Base-by-base conservation (phyloP, 2,113 vertebrate genomes). In the Etheostoma cragini region DNA sequence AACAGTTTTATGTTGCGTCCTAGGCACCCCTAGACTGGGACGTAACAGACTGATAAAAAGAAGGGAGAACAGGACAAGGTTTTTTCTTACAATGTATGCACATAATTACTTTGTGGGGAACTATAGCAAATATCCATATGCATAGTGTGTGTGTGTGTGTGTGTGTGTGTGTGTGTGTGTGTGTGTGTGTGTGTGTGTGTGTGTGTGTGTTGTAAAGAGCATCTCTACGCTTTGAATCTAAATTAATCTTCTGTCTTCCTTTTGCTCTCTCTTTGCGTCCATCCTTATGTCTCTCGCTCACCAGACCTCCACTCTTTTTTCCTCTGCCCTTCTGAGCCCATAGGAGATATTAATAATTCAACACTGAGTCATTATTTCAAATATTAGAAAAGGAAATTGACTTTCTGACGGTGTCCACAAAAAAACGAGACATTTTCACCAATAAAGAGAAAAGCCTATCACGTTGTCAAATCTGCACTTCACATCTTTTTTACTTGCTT, bases 331-430 rank as follows among this genome's bases (percentile, higher is more conserved):
- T 35, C 52, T 19, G 46, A 42, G 69, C 73, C 80, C 62, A 69
- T 49, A 49, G 75, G 74, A 88, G 21, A 68, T 61, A 89, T 92
- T 77, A 86, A 93, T 89, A 88, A 92, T 93, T 87, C 46, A 91
- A 80, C 60, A 42, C 30, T 0, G 19, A 76, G 87, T 88, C 85
- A 81, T 91, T 89, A 90, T 88, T 92, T 88, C 78, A 90, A 92
- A 92, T 88, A 92, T 92, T 83, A 85, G 76, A 87, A 87, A 87
- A 85, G 82, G 87, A 91, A 92, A 90, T 84, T 66, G 75, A 85
- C 72, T 87, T 90, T 88, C 81, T 86, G 71, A 89, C 53, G 19
- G 66, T 24, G 49, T 74, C 49, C 63, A 12, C 14, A 8, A 58
- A 58, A 68, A 56, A n/a, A 14, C 42, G 16, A 22, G 61, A 76